phyloP scores from a whole-genome alignment of 2,797 vertebrate genomes.

The Lepus townsendii region DNA sequence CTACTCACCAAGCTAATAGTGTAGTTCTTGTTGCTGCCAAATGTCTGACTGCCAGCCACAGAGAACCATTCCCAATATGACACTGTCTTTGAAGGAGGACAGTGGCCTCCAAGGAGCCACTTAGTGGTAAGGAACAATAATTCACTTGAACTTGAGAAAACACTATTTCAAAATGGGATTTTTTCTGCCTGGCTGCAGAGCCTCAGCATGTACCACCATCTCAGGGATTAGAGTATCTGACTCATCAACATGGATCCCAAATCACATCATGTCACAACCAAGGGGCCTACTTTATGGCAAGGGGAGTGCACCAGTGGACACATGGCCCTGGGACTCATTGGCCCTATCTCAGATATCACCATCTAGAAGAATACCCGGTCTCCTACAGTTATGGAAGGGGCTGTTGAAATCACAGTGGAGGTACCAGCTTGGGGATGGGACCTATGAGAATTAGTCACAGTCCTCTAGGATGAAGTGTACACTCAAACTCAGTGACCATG shows the following conservation, averaged over 20 bases:
- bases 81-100: neutral
- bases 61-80: neutral
- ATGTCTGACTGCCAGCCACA: neutral
- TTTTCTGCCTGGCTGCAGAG: neutral
- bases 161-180: neutral
- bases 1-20: neutral
- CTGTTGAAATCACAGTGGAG: neutral
- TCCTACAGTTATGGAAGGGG: neutral
- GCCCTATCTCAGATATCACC: neutral
- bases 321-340: neutral
- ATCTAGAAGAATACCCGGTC: neutral
- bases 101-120: neutral
- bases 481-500: neutral
- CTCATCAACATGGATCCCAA: neutral
- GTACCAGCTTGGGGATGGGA: neutral
- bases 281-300: neutral
- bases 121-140: neutral
- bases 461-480: neutral
- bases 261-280: neutral
- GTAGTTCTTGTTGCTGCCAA: neutral
- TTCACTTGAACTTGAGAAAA: slow-evolving; percentile 10
- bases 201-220: neutral
- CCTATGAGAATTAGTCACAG: neutral
- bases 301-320: neutral
- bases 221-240: slow-evolving; percentile 1